Evolutionary conservation across 2,888 invertebrate genomes (phyloP).

Genomic region (Scelioninae gen. 1): DNA sequence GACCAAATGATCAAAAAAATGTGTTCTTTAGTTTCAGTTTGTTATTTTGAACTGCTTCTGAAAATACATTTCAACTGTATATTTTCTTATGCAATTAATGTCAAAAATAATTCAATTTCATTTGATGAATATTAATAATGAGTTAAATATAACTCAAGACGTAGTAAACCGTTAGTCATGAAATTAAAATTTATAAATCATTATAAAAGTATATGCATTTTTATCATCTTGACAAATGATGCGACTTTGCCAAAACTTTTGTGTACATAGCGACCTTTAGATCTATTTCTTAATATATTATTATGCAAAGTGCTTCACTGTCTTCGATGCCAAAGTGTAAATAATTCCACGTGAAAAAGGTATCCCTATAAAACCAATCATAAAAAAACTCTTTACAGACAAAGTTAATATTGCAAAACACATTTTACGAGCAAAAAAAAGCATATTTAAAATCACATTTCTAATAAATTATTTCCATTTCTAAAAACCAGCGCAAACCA

Average conservation of each 20-base stretch:
- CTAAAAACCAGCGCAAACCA: no score
- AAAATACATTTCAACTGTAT: no score
- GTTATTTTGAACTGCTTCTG: no score
- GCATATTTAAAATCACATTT: no score
- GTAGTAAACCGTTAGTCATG: not conserved
- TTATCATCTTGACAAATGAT: not conserved
- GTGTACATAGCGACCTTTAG: slow-evolving; percentile 4
- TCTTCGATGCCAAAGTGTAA: not conserved
- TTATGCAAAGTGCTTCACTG: not conserved
- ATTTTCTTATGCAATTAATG: no score
- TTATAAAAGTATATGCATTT: not conserved
- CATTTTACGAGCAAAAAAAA: no score
- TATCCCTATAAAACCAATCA: not conserved
- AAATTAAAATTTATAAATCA: not conserved
- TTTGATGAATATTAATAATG: not conserved
- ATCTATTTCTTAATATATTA: slow-evolving; percentile 7
- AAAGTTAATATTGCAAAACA: no score
- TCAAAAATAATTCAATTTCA: no score
- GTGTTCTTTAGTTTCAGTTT: no score
- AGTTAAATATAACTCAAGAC: not conserved
- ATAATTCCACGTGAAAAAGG: not conserved
- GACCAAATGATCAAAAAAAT: no score
- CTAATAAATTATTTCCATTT: no score
- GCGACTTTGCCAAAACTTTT: slow-evolving; percentile 8
- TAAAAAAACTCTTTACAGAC: no score